Conservation (phyloP, 2,888 invertebrate genomes). For the Nasonovia ribisnigri region DNA sequence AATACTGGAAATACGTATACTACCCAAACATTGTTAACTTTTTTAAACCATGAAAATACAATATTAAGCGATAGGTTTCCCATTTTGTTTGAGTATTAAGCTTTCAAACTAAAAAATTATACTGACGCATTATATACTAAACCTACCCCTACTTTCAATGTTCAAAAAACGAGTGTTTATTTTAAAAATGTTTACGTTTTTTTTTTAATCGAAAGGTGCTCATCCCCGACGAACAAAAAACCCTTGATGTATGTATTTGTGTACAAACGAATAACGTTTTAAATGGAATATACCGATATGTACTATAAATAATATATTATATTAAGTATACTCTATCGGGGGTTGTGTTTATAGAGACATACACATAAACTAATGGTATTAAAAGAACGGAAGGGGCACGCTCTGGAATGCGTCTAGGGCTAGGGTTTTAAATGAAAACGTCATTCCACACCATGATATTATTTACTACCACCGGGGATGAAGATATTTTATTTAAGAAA, state of each 20-base stretch:
- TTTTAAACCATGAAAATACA: background rate
- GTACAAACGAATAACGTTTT: background rate
- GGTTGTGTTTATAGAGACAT: slow-evolving; percentile 11
- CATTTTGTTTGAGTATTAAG: slow-evolving; percentile 3
- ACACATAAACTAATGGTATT: slow-evolving; percentile 41
- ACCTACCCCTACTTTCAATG: background rate
- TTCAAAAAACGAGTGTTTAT: slow-evolving; percentile 26
- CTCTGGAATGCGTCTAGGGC: slow-evolving; percentile 40
- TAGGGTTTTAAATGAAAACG: slow-evolving; percentile 54
- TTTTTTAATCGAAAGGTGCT: slow-evolving; percentile 17
- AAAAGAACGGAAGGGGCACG: slow-evolving; percentile 22
- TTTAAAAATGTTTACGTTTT: background rate
- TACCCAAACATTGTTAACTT: background rate
- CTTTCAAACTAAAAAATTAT: slow-evolving; percentile 24
- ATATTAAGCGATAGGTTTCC: slow-evolving; percentile 31
- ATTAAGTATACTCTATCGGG: background rate
- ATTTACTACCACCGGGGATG: background rate
- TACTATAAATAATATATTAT: background rate
- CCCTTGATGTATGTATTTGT: background rate
- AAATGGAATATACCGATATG: background rate
- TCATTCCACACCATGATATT: slow-evolving; percentile 36
- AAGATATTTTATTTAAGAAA: slow-evolving; percentile 21
- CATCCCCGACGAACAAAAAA: background rate
- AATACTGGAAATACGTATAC: background rate
- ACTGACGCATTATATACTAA: background rate